Evolutionary conservation across 2,113 vertebrate species (phyloP), one percentile per base, ranked within the genome.

Genomic region (Hyla sarda): DNA sequence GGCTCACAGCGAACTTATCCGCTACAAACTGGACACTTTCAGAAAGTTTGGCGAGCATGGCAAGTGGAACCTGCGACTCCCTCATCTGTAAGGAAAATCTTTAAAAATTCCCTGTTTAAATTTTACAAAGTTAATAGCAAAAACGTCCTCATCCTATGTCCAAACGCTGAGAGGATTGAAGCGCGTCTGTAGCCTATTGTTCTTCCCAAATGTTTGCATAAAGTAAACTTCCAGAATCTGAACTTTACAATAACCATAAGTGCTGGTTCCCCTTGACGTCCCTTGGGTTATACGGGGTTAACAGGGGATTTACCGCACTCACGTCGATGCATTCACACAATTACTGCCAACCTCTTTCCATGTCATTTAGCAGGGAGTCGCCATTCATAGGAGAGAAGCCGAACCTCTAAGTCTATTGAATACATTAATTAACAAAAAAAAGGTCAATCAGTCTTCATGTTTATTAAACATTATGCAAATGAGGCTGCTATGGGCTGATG

Each of bases 391-490:
- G 94, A 95, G 92, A 94, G 91, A 88, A 91, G 90, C 91, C 91
- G 92, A 94, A 94, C 94, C 94, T 94, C 93, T 94, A 94, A 91
- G 93, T 92, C 93, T 95, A 95, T 95, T 96, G 95, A 95, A 95
- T 95, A 94, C 95, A 95, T 95, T 94, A 95, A 94, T 92, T 92
- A 48, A 48, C 92, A 93, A 95, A 91, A 73, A 78, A 65, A 95
- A 95, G 94, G 94, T 95, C 95, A 95, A 95, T 95, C 91, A 93
- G 92, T 88, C 92, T 92, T 90, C 92, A 93, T 95, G 93, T 95
- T 94, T 94, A 93, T 93, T 92, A 95, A 95, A 93, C 94, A 94
- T 95, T 94, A 95, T 94, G 94, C 89, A 95, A 94, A 94, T 93
- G 73, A 52, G 87, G 90, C 90, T 92, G 90, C 87, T 32, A 93